phyloP scores from a whole-genome alignment of 2,888 invertebrate genomes.

The Tetanocera ferruginea region DNA sequence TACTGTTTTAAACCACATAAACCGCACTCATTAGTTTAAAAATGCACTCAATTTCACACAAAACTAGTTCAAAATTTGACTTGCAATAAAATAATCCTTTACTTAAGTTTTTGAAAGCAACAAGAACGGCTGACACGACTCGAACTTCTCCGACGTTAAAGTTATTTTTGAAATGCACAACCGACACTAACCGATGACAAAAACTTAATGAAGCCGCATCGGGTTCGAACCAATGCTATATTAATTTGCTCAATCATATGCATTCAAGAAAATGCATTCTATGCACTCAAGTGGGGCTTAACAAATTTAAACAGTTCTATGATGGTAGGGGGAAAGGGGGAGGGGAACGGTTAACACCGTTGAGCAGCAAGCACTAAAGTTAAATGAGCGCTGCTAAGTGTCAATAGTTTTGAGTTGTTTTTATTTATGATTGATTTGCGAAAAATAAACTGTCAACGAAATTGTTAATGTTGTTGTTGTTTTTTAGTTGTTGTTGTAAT shows the following conservation, averaged over 20 bases:
- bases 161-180: conserved; percentile 6
- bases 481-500: no score
- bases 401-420: not conserved
- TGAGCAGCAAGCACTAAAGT: not conserved
- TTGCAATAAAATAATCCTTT: no score
- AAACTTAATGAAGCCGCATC: conserved; percentile 34
- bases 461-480: no score
- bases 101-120: no score
- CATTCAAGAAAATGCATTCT: not conserved
- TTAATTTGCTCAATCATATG: conserved; percentile 21
- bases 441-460: no score
- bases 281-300: no score
- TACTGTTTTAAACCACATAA: no score
- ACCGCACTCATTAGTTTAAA: no score
- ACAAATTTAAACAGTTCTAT: no score
- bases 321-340: no score
- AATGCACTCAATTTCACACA: no score
- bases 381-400: conserved; percentile 15
- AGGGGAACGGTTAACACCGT: not conserved
- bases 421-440: not conserved
- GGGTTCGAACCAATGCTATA: conserved; percentile 20
- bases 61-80: no score
- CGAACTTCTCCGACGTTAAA: not conserved
- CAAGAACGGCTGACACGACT: not conserved
- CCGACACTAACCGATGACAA: conserved; percentile 38